These are phyloP conservation scores for Cryptoleucopteryx plumbea DNA, from an alignment of 2,113 vertebrate genomes.

Conservation along the genomic window DNA sequence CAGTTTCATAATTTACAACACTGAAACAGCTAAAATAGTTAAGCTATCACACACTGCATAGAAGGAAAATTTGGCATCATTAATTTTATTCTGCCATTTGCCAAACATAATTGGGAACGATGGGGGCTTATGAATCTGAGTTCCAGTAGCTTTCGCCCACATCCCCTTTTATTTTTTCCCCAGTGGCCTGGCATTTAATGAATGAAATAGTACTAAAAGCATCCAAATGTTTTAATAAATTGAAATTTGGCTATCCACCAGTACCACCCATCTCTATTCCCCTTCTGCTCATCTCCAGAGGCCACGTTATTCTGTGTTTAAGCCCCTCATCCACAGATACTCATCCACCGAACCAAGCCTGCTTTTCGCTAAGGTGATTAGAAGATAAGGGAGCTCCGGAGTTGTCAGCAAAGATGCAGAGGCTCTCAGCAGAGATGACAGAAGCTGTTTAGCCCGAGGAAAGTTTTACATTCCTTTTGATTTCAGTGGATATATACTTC, in stretches of 20 bases:
- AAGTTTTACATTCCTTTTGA: background rate
- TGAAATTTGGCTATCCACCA: background rate
- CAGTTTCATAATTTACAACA: conserved; percentile 54
- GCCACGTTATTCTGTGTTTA: background rate
- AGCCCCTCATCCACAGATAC: background rate
- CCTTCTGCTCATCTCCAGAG: background rate
- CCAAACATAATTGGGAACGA: conserved; percentile 44
- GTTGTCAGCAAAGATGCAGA: background rate
- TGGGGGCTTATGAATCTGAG: background rate
- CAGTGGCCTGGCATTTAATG: background rate
- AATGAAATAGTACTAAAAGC: conserved; percentile 11
- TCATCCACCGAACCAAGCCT: background rate
- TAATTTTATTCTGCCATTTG: conserved; percentile 59
- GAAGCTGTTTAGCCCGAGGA: background rate
- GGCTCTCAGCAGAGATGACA: background rate
- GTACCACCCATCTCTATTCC: background rate
- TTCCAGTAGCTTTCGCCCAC: background rate
- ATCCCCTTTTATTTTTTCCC: background rate
- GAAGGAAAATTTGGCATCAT: conserved; percentile 55
- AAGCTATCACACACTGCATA: background rate
- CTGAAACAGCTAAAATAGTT: conserved; percentile 54
- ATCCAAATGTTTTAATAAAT: background rate
- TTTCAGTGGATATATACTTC: background rate
- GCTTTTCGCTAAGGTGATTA: background rate
- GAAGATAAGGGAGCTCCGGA: background rate